These are phyloP conservation scores for Trichacis sp. DNA, from an alignment of 2,888 invertebrate species.

Conservation along the genomic window DNA sequence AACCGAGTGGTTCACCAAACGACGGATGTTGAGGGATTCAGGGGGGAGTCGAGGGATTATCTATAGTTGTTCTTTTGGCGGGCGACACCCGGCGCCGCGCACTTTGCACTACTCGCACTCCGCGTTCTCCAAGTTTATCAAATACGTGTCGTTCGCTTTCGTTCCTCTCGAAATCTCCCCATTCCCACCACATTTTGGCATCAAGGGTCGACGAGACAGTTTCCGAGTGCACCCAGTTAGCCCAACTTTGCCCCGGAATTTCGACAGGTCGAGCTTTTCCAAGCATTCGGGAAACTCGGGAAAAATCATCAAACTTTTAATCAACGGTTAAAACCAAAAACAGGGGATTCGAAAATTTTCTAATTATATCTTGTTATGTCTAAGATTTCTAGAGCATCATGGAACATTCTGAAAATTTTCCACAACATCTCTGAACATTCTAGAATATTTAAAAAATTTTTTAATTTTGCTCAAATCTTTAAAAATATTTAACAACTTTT, in stretches of 20 bases:
- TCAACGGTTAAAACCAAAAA: too few species aligned
- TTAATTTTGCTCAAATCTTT: too few species aligned
- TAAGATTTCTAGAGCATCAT: too few species aligned
- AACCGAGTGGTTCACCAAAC: conserved; percentile 4
- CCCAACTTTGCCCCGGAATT: conserved; percentile 4
- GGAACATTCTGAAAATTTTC: too few species aligned
- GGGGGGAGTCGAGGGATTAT: conserved; percentile 5
- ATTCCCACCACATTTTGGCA: conserved; percentile 14
- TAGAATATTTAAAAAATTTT: too few species aligned
- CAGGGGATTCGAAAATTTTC: too few species aligned
- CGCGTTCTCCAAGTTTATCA: conserved; percentile 27
- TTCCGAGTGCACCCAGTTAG: conserved; percentile 9
- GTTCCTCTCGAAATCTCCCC: conserved; percentile 9
- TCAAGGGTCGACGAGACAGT: conserved; percentile 11
- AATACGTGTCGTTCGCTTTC: conserved; percentile 19
- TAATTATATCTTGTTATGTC: too few species aligned
- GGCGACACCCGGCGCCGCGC: conserved; percentile 16
- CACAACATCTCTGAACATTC: too few species aligned
- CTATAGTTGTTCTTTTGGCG: conserved; percentile 9
- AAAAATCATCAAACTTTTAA: too few species aligned
- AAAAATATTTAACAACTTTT: too few species aligned
- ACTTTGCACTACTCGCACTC: conserved; percentile 23
- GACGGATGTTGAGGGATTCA: conserved; percentile 16
- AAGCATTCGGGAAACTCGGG: too few species aligned
- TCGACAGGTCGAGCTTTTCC: too few species aligned